Conservation (phyloP, 92 coral and sea anemone species). For the Isaurus tuberculatus region DNA sequence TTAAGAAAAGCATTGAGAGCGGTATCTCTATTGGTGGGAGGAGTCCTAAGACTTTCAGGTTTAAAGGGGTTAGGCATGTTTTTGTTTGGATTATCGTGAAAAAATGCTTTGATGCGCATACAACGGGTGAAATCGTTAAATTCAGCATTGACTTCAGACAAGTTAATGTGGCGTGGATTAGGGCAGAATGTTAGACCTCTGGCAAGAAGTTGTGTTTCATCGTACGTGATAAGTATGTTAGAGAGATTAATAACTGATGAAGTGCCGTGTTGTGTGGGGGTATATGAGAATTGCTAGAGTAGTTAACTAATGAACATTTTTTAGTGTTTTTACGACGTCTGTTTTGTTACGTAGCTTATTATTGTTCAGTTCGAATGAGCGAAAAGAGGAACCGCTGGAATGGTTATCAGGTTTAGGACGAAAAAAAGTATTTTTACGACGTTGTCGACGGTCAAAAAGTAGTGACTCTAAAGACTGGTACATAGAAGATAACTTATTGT, state of each 20-base stretch:
- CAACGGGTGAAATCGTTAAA: slow-evolving; percentile 51
- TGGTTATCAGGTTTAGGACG: no score
- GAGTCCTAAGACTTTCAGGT: slow-evolving; percentile 37
- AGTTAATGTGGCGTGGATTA: slow-evolving; percentile 49
- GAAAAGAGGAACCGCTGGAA: no score
- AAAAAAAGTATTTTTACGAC: background rate
- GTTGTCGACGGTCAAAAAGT: background rate
- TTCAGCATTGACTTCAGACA: slow-evolving; percentile 59
- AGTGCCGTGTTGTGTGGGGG: slow-evolving; percentile 26
- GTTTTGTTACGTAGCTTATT: background rate
- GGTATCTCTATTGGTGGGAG: slow-evolving; percentile 45
- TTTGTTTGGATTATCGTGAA: background rate
- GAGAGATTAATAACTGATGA: slow-evolving; percentile 44
- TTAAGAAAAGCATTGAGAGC: slow-evolving; percentile 46
- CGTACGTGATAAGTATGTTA: slow-evolving; percentile 36
- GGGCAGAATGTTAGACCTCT: no score
- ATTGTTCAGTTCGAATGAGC: no score
- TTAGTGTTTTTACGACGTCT: slow-evolving; percentile 46
- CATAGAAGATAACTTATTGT: no score
- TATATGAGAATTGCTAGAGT: background rate
- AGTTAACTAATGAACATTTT: background rate
- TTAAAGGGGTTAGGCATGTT: slow-evolving; percentile 32
- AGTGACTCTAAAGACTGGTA: no score
- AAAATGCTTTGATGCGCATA: slow-evolving; percentile 6
- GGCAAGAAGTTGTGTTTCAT: no score